phyloP scores from a whole-genome alignment of 2,113 vertebrate genomes.

The Heterotilapia buettikoferi region DNA sequence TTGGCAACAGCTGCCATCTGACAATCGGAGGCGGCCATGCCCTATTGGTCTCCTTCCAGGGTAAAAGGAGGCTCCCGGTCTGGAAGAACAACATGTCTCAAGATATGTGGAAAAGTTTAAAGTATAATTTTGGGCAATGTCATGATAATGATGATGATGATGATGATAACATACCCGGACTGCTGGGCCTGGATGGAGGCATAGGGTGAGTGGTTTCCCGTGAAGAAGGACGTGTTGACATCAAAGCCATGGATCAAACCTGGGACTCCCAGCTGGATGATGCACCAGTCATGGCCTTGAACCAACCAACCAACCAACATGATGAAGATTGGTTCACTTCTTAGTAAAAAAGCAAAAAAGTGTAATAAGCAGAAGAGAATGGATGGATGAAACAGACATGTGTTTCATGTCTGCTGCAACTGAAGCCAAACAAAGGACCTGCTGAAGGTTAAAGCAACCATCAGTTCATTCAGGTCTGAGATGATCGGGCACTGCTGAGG shows the following conservation, averaged over 20 bases:
- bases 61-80: conserved; percentile 32
- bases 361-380: no score
- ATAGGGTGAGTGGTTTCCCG: conserved; percentile 64
- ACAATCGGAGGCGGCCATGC: conserved; percentile 66
- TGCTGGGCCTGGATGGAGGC: conserved; percentile 70
- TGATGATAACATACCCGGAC: conserved; percentile 36
- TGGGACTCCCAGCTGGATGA: no score
- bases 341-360: no score
- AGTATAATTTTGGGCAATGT: no score
- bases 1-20: conserved; percentile 63
- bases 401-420: neutral
- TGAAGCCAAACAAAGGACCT: neutral
- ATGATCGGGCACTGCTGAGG: conserved; percentile 9
- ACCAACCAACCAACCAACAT: neutral
- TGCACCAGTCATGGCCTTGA: neutral
- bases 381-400: no score
- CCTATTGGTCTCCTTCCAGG: conserved; percentile 66
- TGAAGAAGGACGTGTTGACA: conserved; percentile 76
- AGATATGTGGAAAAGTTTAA: no score
- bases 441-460: neutral
- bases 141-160: neutral
- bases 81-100: conserved; percentile 1
- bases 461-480: conserved; percentile 8
- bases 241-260: conserved; percentile 60
- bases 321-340: no score